Percentiles rank a stretch among this genome's conserved stretches.
Conservation (phyloP, 2,888 invertebrate genomes). For the Apodemia hepburni region DNA sequence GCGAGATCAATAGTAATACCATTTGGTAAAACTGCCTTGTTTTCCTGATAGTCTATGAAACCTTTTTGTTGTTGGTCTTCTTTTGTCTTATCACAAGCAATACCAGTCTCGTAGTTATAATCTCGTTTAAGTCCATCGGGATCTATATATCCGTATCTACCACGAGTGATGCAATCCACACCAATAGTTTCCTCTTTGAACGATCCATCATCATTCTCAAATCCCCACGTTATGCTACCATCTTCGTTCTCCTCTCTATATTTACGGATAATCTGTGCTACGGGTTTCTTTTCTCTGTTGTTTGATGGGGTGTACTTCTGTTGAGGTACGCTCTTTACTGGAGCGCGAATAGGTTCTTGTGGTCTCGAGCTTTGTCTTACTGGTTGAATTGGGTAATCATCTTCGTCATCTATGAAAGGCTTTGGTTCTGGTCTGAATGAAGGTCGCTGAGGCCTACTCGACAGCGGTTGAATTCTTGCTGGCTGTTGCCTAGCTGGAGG, state of each 20-base stretch:
- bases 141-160: slow-evolving; percentile 91
- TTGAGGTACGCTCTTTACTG: slow-evolving; percentile 55
- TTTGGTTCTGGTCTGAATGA: slow-evolving; percentile 73
- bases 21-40: slow-evolving; percentile 85
- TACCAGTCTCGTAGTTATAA: slow-evolving; percentile 91
- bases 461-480: slow-evolving; percentile 65
- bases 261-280: slow-evolving; percentile 84
- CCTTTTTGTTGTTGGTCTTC: slow-evolving; percentile 80
- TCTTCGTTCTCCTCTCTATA: slow-evolving; percentile 90
- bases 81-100: slow-evolving; percentile 82
- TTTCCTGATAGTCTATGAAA: slow-evolving; percentile 87
- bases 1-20: slow-evolving; percentile 86
- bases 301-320: slow-evolving; percentile 64
- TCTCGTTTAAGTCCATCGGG: slow-evolving; percentile 91
- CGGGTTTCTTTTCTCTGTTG: slow-evolving; percentile 82
- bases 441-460: slow-evolving; percentile 72
- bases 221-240: slow-evolving; percentile 93
- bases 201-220: slow-evolving; percentile 92
- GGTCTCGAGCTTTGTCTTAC: slow-evolving; percentile 70
- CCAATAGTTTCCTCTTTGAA: slow-evolving; percentile 93
- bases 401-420: slow-evolving; percentile 68
- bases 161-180: slow-evolving; percentile 86
- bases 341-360: slow-evolving; percentile 60
- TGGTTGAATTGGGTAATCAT: slow-evolving; percentile 55
- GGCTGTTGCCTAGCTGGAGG: slow-evolving; percentile 59